A percentile compares a stretch with the other conserved stretches of the same genome.
These are phyloP conservation scores for Laothoe populi DNA, from an alignment of 2,888 invertebrate species.

Conservation along the genomic window DNA sequence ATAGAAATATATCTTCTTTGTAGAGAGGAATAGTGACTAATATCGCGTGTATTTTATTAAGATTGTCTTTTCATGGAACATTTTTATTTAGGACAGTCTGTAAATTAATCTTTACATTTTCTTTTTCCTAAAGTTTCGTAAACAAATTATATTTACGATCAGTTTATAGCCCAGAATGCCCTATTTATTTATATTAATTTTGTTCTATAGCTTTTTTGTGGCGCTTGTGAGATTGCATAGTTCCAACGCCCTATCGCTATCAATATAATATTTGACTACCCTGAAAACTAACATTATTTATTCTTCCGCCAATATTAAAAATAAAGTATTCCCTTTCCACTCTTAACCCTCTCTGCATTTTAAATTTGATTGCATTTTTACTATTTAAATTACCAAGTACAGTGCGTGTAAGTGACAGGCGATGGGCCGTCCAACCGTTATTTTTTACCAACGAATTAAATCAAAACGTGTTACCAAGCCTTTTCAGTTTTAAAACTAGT, in stretches of 20 bases:
- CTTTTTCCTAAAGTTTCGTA: too few relatives aligned
- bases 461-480: slow-evolving; percentile 11
- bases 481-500: slow-evolving; percentile 22
- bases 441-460: slow-evolving; percentile 17
- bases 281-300: neutral
- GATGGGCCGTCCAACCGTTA: slow-evolving; percentile 13
- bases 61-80: neutral
- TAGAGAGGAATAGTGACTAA: neutral
- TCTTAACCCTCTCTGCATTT: neutral
- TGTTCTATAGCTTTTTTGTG: too few relatives aligned
- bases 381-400: neutral
- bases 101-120: too few relatives aligned
- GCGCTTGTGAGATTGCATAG: too few relatives aligned
- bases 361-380: slow-evolving; percentile 9
- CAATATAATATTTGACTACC: too few relatives aligned
- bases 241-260: too few relatives aligned
- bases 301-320: too few relatives aligned
- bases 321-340: slow-evolving; percentile 3
- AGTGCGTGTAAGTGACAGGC: slow-evolving; percentile 1
- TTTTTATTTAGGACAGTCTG: slow-evolving; percentile 6
- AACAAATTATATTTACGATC: too few relatives aligned
- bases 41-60: neutral
- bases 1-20: slow-evolving; percentile 3
- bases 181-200: too few relatives aligned
- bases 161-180: too few relatives aligned